These are phyloP conservation scores for Trididemnum clinides DNA, from an alignment of 23 tunicate genomes.

Conservation along the genomic window DNA sequence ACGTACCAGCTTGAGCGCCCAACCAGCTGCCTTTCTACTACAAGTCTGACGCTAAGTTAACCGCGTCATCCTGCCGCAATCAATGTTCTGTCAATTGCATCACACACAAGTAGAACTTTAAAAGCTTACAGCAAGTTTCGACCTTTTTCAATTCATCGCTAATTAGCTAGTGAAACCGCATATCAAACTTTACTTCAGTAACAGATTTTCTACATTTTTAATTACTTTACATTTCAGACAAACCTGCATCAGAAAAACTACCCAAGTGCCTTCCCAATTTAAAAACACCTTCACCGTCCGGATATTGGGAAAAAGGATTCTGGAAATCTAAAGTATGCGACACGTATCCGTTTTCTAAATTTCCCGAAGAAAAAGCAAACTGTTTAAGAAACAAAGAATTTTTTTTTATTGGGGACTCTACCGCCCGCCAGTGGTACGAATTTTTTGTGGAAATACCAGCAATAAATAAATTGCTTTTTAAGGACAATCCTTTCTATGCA, in stretches of 20 bases:
- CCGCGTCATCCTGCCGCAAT: too few species aligned
- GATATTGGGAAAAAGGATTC: slow-evolving; percentile 32
- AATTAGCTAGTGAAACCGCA: too few species aligned
- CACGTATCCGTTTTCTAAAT: neutral
- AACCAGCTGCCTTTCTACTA: too few species aligned
- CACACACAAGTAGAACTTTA: too few species aligned
- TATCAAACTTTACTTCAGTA: too few species aligned
- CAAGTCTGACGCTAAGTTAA: too few species aligned
- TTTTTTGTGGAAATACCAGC: slow-evolving; percentile 11
- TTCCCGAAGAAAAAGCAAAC: neutral
- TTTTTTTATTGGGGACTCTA: slow-evolving; percentile 52
- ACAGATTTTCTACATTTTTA: too few species aligned
- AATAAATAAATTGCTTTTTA: neutral
- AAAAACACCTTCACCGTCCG: slow-evolving; percentile 26
- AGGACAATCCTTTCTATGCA: neutral
- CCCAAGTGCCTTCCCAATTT: neutral
- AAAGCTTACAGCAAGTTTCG: too few species aligned
- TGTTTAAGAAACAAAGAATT: slow-evolving; percentile 34
- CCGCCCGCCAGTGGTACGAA: slow-evolving; percentile 65
- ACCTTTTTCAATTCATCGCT: too few species aligned
- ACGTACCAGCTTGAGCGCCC: too few species aligned
- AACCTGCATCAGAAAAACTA: neutral
- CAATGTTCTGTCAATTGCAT: too few species aligned
- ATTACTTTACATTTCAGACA: too few species aligned
- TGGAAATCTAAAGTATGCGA: slow-evolving; percentile 48